Base-by-base conservation (phyloP, 1,140 invertebrate species). In the Ruditapes philippinarum region DNA sequence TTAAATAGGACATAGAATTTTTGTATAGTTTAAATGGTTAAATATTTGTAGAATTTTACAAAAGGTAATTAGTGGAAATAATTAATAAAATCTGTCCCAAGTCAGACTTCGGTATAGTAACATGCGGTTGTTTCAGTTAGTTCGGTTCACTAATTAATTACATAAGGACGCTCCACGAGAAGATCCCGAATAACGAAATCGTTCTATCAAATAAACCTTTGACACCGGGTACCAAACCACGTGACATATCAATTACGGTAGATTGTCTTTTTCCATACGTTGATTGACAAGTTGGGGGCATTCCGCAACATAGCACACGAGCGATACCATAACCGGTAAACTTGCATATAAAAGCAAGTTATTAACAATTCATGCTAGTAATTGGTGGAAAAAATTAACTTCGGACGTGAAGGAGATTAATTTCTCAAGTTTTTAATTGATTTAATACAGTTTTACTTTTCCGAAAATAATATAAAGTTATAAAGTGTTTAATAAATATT, bases 141-240 rank as follows among this genome's bases (percentile, higher is more conserved):
- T 54, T 25, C 42, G 74, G 45, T 78, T 78, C 74, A 78, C 5
- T 78, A 33, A 17, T 17, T 19, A 54, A 78, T 78, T 78, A 78
- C 74, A 78, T 51, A 78, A 78, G 74, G 74, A 78, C 51, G 74
- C n/a, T 31, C 49, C 7, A 17, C 25, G 42, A 54, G 45, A 36
- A 40, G 42, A 51, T 19, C 45, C 33, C 33, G 25, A 31, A 54
- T 9, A 51, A 25, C 11, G 3, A 38, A 40, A 49, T 73, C 22
- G 19, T 54, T 51, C 42, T n/a, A 78, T 78, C 74, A 51, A 22
- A 31, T 36, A 12, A 54, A 51, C 74, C 45, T 78, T 36, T 76
- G 73, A 49, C 42, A 49, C 42, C n/a, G 5, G 25, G 25, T 49
- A 31, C 11, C 54, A 78, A 51, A 31, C 25, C 45, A 49, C 22